A percentile compares a stretch with the other conserved stretches of the same genome.
phyloP scores from a whole-genome alignment of 2,888 invertebrate genomes.

The Melieria omissa region DNA sequence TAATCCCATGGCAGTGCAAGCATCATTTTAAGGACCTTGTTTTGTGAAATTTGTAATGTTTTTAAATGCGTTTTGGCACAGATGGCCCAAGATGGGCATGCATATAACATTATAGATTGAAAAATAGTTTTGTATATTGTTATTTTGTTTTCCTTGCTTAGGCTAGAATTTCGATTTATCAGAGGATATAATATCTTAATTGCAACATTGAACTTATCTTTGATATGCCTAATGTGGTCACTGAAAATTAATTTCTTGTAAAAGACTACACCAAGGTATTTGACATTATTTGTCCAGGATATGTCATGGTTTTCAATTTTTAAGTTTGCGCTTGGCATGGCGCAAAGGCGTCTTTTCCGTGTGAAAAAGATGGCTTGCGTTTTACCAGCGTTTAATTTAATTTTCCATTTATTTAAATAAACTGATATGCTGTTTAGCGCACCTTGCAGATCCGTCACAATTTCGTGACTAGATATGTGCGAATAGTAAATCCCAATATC shows the following conservation, averaged over 20 bases:
- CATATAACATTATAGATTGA: no score
- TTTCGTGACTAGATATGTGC: conserved; percentile 13
- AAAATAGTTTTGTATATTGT: no score
- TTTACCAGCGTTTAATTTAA: conserved; percentile 15
- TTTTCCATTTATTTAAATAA: conserved; percentile 15
- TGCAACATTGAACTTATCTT: no score
- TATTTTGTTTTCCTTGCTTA: no score
- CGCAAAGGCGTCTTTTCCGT: conserved; percentile 13
- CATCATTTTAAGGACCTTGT: not conserved
- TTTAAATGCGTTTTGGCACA: no score
- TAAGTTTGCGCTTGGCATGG: conserved; percentile 6
- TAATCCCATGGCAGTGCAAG: conserved; percentile 7
- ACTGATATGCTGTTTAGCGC: conserved; percentile 9
- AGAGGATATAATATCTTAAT: no score
- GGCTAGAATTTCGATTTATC: no score
- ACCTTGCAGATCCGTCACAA: conserved; percentile 11
- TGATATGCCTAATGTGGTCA: not conserved
- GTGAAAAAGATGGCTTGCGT: conserved; percentile 25
- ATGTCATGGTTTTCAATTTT: conserved; percentile 5
- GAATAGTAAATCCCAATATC: conserved; percentile 15
- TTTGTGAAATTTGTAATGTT: no score
- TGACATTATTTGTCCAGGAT: not conserved
- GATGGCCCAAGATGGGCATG: no score
- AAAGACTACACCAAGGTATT: conserved; percentile 5
- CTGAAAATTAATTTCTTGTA: conserved; percentile 12